These are phyloP conservation scores for Priocnemis perturbator DNA, from an alignment of 2,888 invertebrate genomes.

Conservation along the genomic window DNA sequence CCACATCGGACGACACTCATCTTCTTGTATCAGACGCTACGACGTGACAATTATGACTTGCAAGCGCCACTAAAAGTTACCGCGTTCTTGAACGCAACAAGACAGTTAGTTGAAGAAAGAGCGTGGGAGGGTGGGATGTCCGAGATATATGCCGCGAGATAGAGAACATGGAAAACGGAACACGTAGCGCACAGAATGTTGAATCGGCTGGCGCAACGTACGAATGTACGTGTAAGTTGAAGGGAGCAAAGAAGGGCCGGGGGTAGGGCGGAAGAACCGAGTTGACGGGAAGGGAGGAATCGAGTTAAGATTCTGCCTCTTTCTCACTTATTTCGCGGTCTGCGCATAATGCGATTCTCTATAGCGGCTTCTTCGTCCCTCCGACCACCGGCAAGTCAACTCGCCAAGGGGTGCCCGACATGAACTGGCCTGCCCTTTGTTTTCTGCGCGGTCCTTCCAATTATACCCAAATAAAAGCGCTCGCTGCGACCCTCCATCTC, in stretches of 20 bases:
- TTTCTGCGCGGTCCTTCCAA: slow-evolving; percentile 58
- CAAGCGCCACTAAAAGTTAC: too few relatives aligned
- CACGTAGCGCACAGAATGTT: too few relatives aligned
- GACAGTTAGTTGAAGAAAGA: too few relatives aligned
- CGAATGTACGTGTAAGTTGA: slow-evolving; percentile 16
- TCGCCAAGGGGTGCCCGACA: slow-evolving; percentile 24
- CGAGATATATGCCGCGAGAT: too few relatives aligned
- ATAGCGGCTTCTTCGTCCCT: slow-evolving; percentile 34
- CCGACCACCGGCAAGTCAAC: slow-evolving; percentile 1
- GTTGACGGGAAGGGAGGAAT: slow-evolving; percentile 48
- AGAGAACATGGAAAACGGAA: too few relatives aligned
- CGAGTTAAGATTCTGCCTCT: slow-evolving; percentile 62
- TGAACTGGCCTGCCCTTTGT: slow-evolving; percentile 55
- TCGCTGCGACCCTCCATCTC: slow-evolving; percentile 24
- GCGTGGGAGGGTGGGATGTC: too few relatives aligned
- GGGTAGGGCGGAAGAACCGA: slow-evolving; percentile 15
- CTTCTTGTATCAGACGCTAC: too few relatives aligned
- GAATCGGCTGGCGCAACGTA: too few relatives aligned
- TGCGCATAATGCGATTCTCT: slow-evolving; percentile 57
- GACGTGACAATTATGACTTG: too few relatives aligned
- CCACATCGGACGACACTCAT: too few relatives aligned
- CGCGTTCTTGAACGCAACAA: too few relatives aligned
- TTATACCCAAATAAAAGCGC: slow-evolving; percentile 64
- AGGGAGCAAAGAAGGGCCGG: slow-evolving; percentile 3
- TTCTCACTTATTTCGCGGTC: slow-evolving; percentile 67